phyloP scores from a whole-genome alignment of 2,888 invertebrate species.

The Allolobophora icterica region DNA sequence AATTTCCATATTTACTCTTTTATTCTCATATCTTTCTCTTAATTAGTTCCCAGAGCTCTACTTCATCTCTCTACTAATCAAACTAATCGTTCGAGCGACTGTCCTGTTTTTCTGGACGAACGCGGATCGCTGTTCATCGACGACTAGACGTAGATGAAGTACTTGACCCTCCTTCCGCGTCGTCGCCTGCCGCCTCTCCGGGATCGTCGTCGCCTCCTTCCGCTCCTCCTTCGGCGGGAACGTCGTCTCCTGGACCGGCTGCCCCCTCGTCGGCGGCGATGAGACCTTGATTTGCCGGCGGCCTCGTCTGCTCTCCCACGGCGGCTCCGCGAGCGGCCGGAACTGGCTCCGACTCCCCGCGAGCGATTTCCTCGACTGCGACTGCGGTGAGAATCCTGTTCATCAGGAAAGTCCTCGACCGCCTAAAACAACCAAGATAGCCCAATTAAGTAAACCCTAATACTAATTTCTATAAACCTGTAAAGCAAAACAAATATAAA shows the following conservation, averaged over 20 bases:
- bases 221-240: constrained; percentile 8
- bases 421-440: background rate
- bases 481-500: background rate
- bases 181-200: background rate
- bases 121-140: background rate
- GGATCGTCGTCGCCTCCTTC: background rate
- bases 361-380: background rate
- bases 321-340: background rate
- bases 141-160: constrained; percentile 23
- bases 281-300: background rate
- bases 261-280: background rate
- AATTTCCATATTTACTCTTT: background rate
- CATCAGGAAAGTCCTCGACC: constrained; percentile 24
- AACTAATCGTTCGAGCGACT: background rate
- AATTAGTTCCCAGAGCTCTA: background rate
- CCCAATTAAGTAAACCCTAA: background rate
- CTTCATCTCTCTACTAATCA: background rate
- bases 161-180: constrained; percentile 28
- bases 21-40: background rate
- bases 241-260: background rate
- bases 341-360: background rate
- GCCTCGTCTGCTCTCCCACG: background rate
- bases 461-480: no score
- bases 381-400: constrained; percentile 21
- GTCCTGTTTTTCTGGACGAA: background rate